Evolutionary conservation across 2,888 invertebrate species (phyloP).

Genomic region (Dolomedes plantarius): DNA sequence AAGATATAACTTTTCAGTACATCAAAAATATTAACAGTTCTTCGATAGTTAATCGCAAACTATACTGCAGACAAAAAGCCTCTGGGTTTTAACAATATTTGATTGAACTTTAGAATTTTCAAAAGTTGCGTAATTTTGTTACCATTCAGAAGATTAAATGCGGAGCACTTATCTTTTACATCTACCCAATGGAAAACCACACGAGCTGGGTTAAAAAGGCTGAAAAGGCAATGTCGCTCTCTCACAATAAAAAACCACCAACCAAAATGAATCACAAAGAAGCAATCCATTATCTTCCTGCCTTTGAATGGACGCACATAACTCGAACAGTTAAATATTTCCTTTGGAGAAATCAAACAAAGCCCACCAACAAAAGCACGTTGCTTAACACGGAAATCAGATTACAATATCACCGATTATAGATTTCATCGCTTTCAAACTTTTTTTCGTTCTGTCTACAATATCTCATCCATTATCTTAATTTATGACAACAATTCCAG

Average conservation of each 20-base stretch:
- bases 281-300: neutral
- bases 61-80: no score
- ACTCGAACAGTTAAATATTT: neutral
- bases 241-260: neutral
- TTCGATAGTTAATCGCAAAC: no score
- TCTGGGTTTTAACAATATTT: no score
- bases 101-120: no score
- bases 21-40: no score
- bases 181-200: no score
- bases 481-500: conserved; percentile 16
- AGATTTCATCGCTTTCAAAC: conserved; percentile 1
- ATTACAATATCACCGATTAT: conserved; percentile 16
- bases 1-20: no score
- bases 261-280: neutral
- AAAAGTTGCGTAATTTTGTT: no score
- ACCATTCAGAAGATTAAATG: no score
- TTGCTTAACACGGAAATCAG: conserved; percentile 12
- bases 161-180: no score
- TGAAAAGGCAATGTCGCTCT: no score
- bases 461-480: conserved; percentile 6
- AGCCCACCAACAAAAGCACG: neutral
- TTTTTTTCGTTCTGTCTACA: neutral
- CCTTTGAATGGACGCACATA: neutral
- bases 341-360: neutral
- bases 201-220: no score